Conservation (phyloP, 2,888 invertebrate genomes). For the Allophyes oxyacanthae region DNA sequence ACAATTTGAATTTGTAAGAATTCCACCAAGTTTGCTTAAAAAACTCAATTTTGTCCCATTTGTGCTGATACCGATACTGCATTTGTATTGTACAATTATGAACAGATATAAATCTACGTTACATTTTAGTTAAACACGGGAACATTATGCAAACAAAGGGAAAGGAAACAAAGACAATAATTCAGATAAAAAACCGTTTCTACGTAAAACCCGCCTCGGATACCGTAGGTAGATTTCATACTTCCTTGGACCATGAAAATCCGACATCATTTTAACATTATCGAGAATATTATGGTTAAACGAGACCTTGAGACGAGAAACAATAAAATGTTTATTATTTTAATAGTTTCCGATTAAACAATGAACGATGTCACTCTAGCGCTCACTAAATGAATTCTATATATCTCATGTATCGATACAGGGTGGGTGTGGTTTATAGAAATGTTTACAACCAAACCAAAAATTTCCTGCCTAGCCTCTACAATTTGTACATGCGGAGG, state of each 20-base stretch:
- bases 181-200: conserved; percentile 7
- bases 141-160: conserved; percentile 19
- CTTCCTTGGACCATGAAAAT: neutral
- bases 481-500: no score
- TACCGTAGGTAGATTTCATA: neutral
- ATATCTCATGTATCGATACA: neutral
- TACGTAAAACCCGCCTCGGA: conserved; percentile 2
- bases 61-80: neutral
- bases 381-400: no score
- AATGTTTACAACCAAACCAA: no score
- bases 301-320: neutral
- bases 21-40: no score
- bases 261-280: neutral
- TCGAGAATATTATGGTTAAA: no score
- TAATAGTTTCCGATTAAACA: conserved; percentile 9
- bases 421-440: no score
- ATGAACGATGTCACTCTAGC: conserved; percentile 15
- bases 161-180: conserved; percentile 22
- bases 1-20: conserved; percentile 15
- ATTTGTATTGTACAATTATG: conserved; percentile 30
- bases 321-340: conserved; percentile 10
- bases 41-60: neutral
- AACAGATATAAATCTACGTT: conserved; percentile 22
- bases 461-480: no score
- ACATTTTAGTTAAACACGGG: conserved; percentile 1